Evolutionary conservation across 2,888 invertebrate genomes (phyloP), one percentile per base, ranked within the genome.

Genomic region (Neoitamus cyanurus): DNA sequence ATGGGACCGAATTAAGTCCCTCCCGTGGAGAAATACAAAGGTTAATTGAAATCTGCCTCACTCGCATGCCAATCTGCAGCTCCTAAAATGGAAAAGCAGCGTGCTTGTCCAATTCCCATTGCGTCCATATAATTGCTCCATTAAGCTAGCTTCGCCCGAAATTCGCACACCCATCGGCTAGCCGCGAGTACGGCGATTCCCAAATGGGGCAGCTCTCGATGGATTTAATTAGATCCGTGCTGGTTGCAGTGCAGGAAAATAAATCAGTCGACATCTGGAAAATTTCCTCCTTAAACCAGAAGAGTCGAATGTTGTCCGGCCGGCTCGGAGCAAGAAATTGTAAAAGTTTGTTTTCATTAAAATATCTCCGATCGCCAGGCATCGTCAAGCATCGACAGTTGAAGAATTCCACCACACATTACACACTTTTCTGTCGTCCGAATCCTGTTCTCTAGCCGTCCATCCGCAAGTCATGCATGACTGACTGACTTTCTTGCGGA

Each of bases 281-380:
- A 82, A 69, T 82, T 69, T 82, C 25, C 82, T 69, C 0, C 3
- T 15, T 5, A 82, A 82, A 82, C 82, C 30, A 36, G 82, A 82
- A 82, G 36, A 36, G 25, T 69, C 11, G 36, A 82, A 15, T 25
- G 58, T 69, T 36, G 69, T 82, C 69, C 37, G 31, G 25, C 20
- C 5, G 15, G 15, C 34, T 5, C 25, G 15, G 5, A 7, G 69
- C 82, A 82, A 82, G 82, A 82, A 82, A 82, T 82, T 69, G 82
- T 69, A 82, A 82, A 82, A 82, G 82, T 82, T 82, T 82, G 69
- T 82, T 82, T 82, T 82, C 82, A 82, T 82, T 69, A 69, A 69
- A 82, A 69, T 69, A 25, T 36, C 37, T 82, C 58, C 20, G 58
- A 58, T 58, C 25, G 58, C 58, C 15, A 20, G 58, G 69, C 20